Evolutionary conservation across 2,797 vertebrate genomes (phyloP).

Genomic region (Poeciliopsis turneri): DNA sequence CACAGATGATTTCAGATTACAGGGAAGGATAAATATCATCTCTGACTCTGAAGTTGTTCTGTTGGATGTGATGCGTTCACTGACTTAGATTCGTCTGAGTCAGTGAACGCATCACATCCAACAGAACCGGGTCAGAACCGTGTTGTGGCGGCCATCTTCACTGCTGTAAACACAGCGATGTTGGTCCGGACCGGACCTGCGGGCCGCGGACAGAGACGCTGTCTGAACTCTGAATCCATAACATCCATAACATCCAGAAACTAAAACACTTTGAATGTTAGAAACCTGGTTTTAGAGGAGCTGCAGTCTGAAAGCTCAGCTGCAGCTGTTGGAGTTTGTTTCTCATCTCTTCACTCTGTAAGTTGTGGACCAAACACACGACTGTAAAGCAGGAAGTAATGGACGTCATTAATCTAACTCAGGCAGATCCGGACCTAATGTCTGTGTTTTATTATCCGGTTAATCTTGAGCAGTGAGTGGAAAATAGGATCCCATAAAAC

Average conservation of each 20-base stretch:
- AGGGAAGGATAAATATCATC: too few relatives aligned
- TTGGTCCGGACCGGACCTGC: neutral
- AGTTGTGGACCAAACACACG: neutral
- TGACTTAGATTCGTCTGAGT: too few relatives aligned
- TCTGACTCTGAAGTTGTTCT: too few relatives aligned
- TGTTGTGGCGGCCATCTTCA: too few relatives aligned
- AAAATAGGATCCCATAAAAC: neutral
- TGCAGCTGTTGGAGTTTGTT: neutral
- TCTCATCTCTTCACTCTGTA: neutral
- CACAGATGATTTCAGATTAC: too few relatives aligned
- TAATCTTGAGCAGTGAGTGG: neutral
- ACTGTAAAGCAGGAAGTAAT: neutral
- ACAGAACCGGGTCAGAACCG: too few relatives aligned
- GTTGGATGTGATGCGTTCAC: too few relatives aligned
- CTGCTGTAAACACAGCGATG: too few relatives aligned
- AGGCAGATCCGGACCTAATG: neutral
- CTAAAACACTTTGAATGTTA: neutral
- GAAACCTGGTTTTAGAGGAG: neutral
- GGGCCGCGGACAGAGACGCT: neutral
- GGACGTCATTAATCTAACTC: neutral
- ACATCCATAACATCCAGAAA: too few relatives aligned
- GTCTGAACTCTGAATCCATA: neutral
- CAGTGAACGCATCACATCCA: too few relatives aligned
- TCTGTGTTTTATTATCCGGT: neutral
- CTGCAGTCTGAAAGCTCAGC: neutral